A percentile compares a stretch with the other conserved stretches of the same genome.
These are phyloP conservation scores for Apogon talboti DNA, from an alignment of 2,797 vertebrate genomes.

Conservation along the genomic window DNA sequence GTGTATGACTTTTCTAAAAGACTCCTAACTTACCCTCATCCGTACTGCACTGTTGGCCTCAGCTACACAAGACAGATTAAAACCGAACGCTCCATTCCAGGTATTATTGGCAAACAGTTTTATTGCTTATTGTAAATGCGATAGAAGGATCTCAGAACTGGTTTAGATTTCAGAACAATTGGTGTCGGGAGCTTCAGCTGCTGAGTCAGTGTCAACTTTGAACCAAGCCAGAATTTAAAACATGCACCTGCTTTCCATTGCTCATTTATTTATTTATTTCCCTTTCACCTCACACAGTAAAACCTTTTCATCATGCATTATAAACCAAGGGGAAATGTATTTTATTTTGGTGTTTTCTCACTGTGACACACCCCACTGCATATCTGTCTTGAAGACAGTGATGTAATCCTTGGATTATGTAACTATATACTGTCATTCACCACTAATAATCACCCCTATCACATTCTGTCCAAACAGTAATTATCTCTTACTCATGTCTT, in stretches of 20 bases:
- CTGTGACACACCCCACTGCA: too few relatives aligned
- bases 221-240: not conserved
- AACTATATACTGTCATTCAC: not conserved
- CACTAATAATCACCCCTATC: not conserved
- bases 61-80: slow-evolving; percentile 88
- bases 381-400: not conserved
- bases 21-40: slow-evolving; percentile 90
- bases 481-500: slow-evolving; percentile 3
- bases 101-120: slow-evolving; percentile 60
- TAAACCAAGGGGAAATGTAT: too few relatives aligned
- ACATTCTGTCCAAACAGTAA: not conserved
- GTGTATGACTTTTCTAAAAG: slow-evolving; percentile 90
- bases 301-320: too few relatives aligned
- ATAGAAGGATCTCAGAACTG: too few relatives aligned
- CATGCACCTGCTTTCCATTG: not conserved
- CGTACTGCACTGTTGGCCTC: slow-evolving; percentile 90
- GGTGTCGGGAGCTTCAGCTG: not conserved
- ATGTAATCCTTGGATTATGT: not conserved
- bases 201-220: not conserved
- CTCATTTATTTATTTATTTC: not conserved
- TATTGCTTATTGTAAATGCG: not conserved
- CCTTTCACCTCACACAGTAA: too few relatives aligned
- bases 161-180: not conserved
- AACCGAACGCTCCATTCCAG: slow-evolving; percentile 85
- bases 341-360: too few relatives aligned